phyloP scores from a whole-genome alignment of 35 echinoderm and acorn worm genomes.

The Acanthaster planci region DNA sequence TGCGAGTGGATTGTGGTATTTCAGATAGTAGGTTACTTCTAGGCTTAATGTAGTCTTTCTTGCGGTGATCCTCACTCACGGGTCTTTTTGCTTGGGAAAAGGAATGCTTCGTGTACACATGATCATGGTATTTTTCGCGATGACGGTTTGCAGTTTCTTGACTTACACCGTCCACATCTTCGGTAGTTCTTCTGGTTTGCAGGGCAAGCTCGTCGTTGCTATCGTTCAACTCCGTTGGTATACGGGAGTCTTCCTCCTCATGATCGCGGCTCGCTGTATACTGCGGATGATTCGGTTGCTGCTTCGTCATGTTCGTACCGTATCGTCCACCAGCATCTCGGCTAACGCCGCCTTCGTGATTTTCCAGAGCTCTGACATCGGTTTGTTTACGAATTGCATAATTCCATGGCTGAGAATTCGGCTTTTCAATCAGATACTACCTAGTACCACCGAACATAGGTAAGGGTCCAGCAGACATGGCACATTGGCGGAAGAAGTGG shows the following conservation, averaged over 20 bases:
- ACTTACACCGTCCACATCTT: too few species aligned
- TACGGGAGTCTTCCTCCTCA: too few species aligned
- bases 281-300: background rate
- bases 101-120: background rate
- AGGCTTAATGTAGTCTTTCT: background rate
- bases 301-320: background rate
- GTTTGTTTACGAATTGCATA: constrained; percentile 84
- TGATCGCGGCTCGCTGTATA: background rate
- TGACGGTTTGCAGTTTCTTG: background rate
- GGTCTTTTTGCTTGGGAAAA: constrained; percentile 22
- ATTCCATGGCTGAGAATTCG: background rate
- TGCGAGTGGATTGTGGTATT: too few species aligned
- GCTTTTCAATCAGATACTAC: too few species aligned
- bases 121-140: background rate
- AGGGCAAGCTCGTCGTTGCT: too few species aligned
- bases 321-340: constrained; percentile 64
- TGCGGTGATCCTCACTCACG: background rate
- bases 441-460: too few species aligned
- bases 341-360: constrained; percentile 76
- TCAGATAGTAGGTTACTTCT: too few species aligned
- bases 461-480: too few species aligned
- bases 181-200: too few species aligned
- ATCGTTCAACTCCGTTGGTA: too few species aligned
- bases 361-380: constrained; percentile 87
- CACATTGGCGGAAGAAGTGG: too few species aligned